Conservation (phyloP, 1,140 invertebrate species). For the Brachionus sp. region DNA sequence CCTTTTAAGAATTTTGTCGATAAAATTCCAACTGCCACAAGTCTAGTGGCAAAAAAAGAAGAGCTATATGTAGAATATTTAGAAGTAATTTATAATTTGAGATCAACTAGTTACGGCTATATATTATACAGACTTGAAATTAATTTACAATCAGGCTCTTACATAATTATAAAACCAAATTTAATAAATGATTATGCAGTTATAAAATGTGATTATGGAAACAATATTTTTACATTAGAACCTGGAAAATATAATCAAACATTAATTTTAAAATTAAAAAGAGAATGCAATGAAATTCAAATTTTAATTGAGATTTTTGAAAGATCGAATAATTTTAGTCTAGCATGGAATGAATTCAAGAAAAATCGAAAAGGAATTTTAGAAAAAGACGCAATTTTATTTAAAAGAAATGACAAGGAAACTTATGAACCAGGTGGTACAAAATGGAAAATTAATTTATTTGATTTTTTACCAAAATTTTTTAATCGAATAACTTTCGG, state of each 20-base stretch:
- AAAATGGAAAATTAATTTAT: constrained; percentile 12
- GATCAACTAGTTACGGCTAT: not conserved
- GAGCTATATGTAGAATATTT: not conserved
- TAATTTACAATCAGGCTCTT: not conserved
- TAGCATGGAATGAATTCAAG: not conserved
- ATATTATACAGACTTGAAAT: not conserved
- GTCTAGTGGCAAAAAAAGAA: not conserved
- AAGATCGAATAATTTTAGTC: not conserved
- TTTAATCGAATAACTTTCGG: not conserved
- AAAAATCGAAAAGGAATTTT: constrained; percentile 37
- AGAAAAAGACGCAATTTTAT: not conserved
- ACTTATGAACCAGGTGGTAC: not conserved
- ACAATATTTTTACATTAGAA: not conserved
- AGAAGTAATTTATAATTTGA: not conserved
- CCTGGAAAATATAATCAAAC: not conserved
- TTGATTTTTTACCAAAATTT: constrained; percentile 36
- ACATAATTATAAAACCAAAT: not conserved
- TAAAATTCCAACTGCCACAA: not conserved
- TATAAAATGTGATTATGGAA: not conserved
- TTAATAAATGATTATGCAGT: not conserved
- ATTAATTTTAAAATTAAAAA: not conserved
- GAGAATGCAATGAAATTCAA: not conserved
- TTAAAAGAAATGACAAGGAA: not conserved
- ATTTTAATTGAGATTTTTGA: constrained; percentile 34
- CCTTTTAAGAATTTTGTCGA: not conserved